Base-by-base conservation (phyloP, 2,113 vertebrate species). In the Sorex fumeus region DNA sequence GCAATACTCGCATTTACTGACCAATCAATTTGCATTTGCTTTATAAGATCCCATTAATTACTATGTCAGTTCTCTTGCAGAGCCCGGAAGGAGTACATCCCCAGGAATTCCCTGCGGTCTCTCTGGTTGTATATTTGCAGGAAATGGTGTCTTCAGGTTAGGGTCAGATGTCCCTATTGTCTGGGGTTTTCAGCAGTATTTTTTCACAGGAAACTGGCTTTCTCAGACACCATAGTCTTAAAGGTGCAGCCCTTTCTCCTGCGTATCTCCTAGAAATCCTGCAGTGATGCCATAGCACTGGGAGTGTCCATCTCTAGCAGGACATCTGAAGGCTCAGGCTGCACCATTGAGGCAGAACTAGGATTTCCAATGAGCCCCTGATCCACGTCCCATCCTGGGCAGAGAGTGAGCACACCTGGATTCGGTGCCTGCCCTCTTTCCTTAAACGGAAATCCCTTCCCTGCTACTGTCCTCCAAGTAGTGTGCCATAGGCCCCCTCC, bases 11-110 rank as follows among this genome's bases (percentile, higher is more conserved):
- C 95, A 91, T 94, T 96, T 95, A 93, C 88, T 83, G 92, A 84
- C 92, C 3, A 34, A 94, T 96, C 95, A 94, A 95, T 96, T 85
- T 83, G 81, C 93, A 94, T 96, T 95, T 95, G 89, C 95, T 93
- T 96, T 95, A 93, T 96, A 96, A 96, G 95, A 89, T 95, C 88
- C 93, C 96, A 86, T 96, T 96, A 95, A 96, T 96, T 95, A 95
- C 89, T 66, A 4, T 78, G 91, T 96, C 47, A 64, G 6, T 87
- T 90, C 74, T 81, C 79, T 70, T 8, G 60, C 50, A 45, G 50
- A 34, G 34, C 8, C 70, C 90, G 86, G 86, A 93, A 93, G 45
- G 8, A 60, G 50, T 0, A 1, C 60, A 25, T 36, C 40, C 32
- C 57, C 53, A 75, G 32, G 43, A 34, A 47, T 64, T 90, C 75